Percentiles rank a stretch among this genome's conserved stretches.
Conservation (phyloP, 2,113 vertebrate genomes). For the Tachysurus vachellii region DNA sequence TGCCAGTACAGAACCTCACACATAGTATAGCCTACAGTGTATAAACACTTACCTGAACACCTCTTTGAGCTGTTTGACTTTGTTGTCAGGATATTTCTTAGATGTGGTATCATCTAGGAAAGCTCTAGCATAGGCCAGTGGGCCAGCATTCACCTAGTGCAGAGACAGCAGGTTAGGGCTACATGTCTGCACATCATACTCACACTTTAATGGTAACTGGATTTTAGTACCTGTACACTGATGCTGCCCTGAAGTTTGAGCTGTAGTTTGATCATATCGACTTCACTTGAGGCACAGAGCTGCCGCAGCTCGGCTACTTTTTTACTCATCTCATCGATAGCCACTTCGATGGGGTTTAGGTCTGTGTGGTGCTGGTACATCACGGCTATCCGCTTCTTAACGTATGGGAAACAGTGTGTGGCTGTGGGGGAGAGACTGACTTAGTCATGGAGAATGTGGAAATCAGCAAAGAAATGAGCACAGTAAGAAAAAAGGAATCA, state of each 20-base stretch:
- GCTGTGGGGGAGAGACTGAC: constrained; percentile 68
- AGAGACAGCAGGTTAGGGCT: background rate
- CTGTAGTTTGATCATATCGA: constrained; percentile 98
- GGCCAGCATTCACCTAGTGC: constrained; percentile 91
- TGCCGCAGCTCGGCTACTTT: constrained; percentile 91
- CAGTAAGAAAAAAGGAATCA: background rate
- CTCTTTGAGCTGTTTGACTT: constrained; percentile 95
- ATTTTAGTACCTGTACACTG: constrained; percentile 87
- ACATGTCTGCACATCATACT: background rate
- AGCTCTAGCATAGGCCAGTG: constrained; percentile 92
- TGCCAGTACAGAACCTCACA: background rate
- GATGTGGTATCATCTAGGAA: constrained; percentile 91
- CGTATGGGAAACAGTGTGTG: constrained; percentile 94
- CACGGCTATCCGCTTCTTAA: constrained; percentile 94
- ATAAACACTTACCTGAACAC: constrained; percentile 86
- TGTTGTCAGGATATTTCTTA: constrained; percentile 96
- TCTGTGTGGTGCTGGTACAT: constrained; percentile 99
- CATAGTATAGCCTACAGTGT: background rate
- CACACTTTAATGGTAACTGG: background rate
- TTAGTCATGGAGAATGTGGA: background rate
- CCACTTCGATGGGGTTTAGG: constrained; percentile 96
- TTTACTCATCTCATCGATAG: constrained; percentile 98
- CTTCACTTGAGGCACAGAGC: constrained; percentile 88
- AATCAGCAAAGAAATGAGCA: background rate
- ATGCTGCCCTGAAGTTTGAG: constrained; percentile 97